Evolutionary conservation across 2,888 invertebrate genomes (phyloP), one percentile per base, ranked within the genome.

Genomic region (Synanthedon vespiformis): DNA sequence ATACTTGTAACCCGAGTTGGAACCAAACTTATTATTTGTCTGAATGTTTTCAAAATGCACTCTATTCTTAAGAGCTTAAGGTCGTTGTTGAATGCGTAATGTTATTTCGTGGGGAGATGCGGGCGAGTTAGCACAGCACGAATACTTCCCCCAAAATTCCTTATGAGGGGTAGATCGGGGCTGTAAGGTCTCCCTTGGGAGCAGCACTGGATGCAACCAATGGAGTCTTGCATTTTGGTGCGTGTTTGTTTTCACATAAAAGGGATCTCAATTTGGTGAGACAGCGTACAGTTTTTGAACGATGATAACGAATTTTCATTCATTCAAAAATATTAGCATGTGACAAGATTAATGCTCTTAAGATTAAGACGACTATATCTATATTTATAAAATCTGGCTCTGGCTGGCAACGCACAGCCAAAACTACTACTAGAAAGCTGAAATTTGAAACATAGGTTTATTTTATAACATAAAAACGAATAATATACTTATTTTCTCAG

Each of bases 211-310:
- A 72, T 79, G 80, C 79, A 77, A 65, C 61, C 61, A 67, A 60
- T 67, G 67, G 66, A 67, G 63, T 67, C 68, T 64, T 74, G 79
- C 77, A 74, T 64, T 70, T 66, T 66, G 63, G 67, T 67, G 66
- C 70, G 63, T 70, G 68, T 77, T 72, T 80, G 71, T 72, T 66
- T 66, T 64, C 63, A 57, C 53, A 55, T 49, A 49, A 16, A 48
- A n/a, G 27, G 47, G 51, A 44, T 44, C 44, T 12, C 34, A 34
- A 44, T 44, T 14, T 44, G 6, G 6, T 44, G 13, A 14, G 13
- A 44, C 44, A 14, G 44, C 13, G 12, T n/a, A 44, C 44, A 44
- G 13, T 44, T 5, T 22, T 44, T 44, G 44, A 44, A 44, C 14
- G 13, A 44, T 44, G 44, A n/a, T 13, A 12, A 44, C 14, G 44